These are phyloP conservation scores for Axea sp. DNA, from an alignment of 2,888 invertebrate genomes.

Conservation along the genomic window DNA sequence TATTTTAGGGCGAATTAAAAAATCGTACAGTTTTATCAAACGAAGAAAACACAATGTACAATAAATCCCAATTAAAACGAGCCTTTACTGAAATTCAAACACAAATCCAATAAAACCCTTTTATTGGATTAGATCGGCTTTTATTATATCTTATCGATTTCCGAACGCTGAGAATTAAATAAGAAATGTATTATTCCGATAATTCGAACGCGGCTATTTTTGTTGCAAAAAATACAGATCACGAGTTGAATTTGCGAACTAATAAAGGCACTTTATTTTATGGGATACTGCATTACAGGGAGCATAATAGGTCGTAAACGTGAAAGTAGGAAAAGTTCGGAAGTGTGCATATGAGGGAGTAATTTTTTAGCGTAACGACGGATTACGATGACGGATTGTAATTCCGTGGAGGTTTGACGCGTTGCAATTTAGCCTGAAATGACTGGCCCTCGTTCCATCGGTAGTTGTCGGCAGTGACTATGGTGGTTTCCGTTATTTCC, in stretches of 20 bases:
- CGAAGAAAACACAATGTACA: too few species aligned
- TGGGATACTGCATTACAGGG: constrained; percentile 28
- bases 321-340: constrained; percentile 36
- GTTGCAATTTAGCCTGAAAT: constrained; percentile 58
- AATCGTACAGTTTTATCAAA: too few species aligned
- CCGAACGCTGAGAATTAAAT: too few species aligned
- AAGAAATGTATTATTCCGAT: neutral
- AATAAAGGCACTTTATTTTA: constrained; percentile 37
- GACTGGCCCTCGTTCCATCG: constrained; percentile 37
- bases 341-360: constrained; percentile 32
- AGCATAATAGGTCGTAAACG: constrained; percentile 46
- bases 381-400: constrained; percentile 59
- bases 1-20: too few species aligned
- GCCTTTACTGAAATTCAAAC: too few species aligned
- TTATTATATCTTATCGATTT: neutral
- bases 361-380: constrained; percentile 55
- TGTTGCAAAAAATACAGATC: constrained; percentile 18
- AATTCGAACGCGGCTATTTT: neutral
- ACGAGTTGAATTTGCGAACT: constrained; percentile 21
- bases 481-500: constrained; percentile 63
- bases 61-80: too few species aligned
- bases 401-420: constrained; percentile 57
- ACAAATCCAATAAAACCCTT: too few species aligned
- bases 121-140: neutral
- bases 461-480: constrained; percentile 32